phyloP scores from a whole-genome alignment of 2,888 invertebrate species.

The Drosophila leonis region DNA sequence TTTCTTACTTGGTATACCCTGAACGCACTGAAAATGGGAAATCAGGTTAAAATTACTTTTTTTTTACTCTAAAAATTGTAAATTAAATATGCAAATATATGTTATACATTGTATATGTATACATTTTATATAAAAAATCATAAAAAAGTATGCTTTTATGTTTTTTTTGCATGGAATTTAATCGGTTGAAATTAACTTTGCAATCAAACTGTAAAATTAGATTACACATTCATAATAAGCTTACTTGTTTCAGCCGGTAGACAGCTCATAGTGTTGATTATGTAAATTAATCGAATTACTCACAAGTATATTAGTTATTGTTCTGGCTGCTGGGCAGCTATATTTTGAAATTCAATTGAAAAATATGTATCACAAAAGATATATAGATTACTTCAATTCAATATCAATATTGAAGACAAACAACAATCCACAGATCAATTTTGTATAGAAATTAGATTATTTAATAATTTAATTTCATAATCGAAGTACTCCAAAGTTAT shows the following conservation, averaged over 20 bases:
- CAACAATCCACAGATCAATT: background rate
- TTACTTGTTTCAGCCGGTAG: background rate
- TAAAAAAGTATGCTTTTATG: background rate
- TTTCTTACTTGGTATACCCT: too few species aligned
- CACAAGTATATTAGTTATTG: background rate
- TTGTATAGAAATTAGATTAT: background rate
- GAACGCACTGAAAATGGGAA: too few species aligned
- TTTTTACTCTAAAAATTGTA: too few species aligned
- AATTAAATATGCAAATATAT: too few species aligned
- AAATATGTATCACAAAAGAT: background rate
- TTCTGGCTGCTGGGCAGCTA: background rate
- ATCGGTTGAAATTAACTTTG: background rate
- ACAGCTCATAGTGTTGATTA: conserved; percentile 5
- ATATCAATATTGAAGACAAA: background rate
- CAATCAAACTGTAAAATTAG: conserved; percentile 20
- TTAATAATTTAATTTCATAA: too few species aligned
- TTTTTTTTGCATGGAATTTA: background rate
- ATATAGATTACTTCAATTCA: too few species aligned
- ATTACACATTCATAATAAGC: conserved; percentile 23
- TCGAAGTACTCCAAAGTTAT: background rate
- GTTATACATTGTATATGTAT: background rate
- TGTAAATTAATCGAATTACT: conserved; percentile 16
- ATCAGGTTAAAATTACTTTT: too few species aligned
- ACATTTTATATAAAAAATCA: background rate
- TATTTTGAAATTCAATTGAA: background rate